A percentile compares a stretch with the other conserved stretches of the same genome.
Conservation (phyloP, 2,113 vertebrate genomes). For the Boulengeromyrus knoepffleri region DNA sequence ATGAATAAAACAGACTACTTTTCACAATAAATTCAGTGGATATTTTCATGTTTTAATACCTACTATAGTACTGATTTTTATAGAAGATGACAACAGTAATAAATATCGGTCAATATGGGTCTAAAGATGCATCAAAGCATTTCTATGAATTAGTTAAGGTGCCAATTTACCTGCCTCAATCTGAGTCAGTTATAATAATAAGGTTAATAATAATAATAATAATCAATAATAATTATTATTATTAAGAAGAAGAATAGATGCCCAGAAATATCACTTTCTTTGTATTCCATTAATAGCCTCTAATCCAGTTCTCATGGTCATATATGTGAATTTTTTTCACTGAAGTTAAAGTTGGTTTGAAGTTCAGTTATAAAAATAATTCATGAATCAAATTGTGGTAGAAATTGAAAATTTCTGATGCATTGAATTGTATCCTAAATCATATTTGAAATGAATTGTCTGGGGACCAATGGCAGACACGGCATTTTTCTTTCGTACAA, state of each 20-base stretch:
- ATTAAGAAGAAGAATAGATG: neutral
- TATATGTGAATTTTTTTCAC: too few relatives aligned
- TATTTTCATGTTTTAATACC: neutral
- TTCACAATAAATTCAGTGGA: neutral
- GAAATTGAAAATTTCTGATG: too few relatives aligned
- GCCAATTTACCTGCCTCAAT: neutral
- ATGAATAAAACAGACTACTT: neutral
- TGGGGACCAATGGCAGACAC: too few relatives aligned
- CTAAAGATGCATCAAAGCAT: neutral
- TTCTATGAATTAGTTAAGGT: neutral
- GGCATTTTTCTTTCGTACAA: too few relatives aligned
- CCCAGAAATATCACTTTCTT: neutral
- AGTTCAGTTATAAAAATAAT: too few relatives aligned
- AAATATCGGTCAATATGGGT: neutral
- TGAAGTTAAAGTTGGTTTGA: too few relatives aligned
- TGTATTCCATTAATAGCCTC: neutral
- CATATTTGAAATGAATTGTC: too few relatives aligned
- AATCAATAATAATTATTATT: neutral
- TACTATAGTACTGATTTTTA: neutral
- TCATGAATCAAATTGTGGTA: too few relatives aligned
- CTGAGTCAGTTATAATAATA: neutral
- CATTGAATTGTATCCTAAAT: too few relatives aligned
- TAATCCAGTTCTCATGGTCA: neutral
- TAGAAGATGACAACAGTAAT: neutral
- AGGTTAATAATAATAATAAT: neutral